Conservation (phyloP, 2,888 invertebrate species). For the Lymantria monacha region DNA sequence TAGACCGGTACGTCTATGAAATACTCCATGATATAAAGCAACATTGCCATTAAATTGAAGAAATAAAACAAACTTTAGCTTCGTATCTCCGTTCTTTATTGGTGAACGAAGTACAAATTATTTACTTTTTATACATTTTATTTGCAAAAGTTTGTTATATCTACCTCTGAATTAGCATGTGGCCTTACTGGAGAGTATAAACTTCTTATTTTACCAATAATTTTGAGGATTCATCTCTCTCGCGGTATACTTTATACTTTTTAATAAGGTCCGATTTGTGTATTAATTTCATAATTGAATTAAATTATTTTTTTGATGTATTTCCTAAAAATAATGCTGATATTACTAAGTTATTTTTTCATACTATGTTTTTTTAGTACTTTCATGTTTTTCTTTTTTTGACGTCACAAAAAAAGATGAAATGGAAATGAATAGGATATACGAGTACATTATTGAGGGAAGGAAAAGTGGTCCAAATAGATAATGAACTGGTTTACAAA, state of each 20-base stretch:
- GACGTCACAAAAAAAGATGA: no score
- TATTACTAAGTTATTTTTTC: no score
- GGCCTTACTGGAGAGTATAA: slow-evolving; percentile 27
- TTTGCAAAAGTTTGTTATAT: slow-evolving; percentile 30
- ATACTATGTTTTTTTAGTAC: no score
- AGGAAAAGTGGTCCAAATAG: no score
- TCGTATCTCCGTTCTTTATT: slow-evolving; percentile 31
- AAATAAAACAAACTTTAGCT: slow-evolving; percentile 28
- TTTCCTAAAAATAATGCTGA: no score
- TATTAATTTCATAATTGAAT: slow-evolving; percentile 1
- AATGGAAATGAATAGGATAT: no score
- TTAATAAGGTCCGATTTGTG: not conserved
- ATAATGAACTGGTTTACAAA: no score
- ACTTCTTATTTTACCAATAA: slow-evolving; percentile 37
- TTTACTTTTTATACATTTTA: slow-evolving; percentile 37
- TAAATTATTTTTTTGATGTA: no score
- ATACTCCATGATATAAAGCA: slow-evolving; percentile 5
- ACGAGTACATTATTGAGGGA: no score
- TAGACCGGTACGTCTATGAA: not conserved
- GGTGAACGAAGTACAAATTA: slow-evolving; percentile 32
- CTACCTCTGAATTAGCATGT: slow-evolving; percentile 33
- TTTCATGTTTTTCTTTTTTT: no score
- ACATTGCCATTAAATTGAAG: slow-evolving; percentile 33
- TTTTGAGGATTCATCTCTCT: slow-evolving; percentile 19
- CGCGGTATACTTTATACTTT: not conserved